Evolutionary conservation across 1,140 invertebrate genomes (phyloP).

Genomic region (Drepana arcuata): DNA sequence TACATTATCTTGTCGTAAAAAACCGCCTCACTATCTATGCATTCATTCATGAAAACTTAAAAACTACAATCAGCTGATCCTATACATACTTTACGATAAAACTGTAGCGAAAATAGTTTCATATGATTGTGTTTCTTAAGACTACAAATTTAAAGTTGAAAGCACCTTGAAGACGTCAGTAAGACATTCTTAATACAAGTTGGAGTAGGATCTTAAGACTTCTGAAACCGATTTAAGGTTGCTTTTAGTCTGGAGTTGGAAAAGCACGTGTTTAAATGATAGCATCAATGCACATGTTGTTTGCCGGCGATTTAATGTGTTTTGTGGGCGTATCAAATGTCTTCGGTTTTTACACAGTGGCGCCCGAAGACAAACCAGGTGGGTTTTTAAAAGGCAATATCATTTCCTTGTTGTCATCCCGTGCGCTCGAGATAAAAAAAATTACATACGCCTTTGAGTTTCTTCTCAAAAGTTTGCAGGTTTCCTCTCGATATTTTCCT

Average conservation of each 20-base stretch:
- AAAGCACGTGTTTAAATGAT: constrained; percentile 49
- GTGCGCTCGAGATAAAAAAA: too few relatives aligned
- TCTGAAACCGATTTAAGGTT: constrained; percentile 5
- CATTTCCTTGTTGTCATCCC: constrained; percentile 4
- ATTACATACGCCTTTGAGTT: too few relatives aligned
- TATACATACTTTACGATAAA: too few relatives aligned
- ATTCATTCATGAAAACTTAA: too few relatives aligned
- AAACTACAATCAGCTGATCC: too few relatives aligned
- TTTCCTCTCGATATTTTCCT: too few relatives aligned
- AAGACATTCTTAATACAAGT: too few relatives aligned
- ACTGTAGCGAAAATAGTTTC: neutral
- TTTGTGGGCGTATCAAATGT: constrained; percentile 64
- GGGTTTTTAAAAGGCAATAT: constrained; percentile 1
- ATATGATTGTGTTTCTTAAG: constrained; percentile 5
- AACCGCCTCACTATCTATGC: too few relatives aligned
- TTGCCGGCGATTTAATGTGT: constrained; percentile 60
- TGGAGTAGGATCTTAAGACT: too few relatives aligned
- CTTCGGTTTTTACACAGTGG: constrained; percentile 35
- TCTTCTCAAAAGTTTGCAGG: too few relatives aligned
- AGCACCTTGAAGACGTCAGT: too few relatives aligned
- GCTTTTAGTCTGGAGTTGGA: constrained; percentile 4
- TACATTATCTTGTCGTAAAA: too few relatives aligned
- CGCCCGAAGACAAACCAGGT: constrained; percentile 41
- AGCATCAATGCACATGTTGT: constrained; percentile 57
- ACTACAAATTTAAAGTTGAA: neutral